Percentiles rank a stretch among this genome's conserved stretches.
These are phyloP conservation scores for Catagonus wagneri DNA, from an alignment of 2,113 vertebrate species.

Conservation along the genomic window DNA sequence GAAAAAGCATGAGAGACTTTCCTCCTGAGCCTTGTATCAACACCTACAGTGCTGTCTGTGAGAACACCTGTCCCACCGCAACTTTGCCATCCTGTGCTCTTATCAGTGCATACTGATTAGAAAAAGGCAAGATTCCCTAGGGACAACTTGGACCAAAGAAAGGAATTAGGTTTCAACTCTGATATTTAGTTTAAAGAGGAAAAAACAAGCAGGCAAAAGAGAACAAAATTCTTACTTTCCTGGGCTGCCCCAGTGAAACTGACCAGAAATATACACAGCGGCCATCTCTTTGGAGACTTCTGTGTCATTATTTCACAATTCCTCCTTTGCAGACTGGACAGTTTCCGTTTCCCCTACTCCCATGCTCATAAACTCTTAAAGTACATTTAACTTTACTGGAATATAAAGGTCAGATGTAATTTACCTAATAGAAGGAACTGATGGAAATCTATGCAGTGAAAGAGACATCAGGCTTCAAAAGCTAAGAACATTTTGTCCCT, in stretches of 20 bases:
- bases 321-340: neutral
- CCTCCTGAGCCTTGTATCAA: rapidly evolving
- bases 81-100: neutral
- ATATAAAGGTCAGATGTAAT: constrained; percentile 74
- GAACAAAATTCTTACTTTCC: neutral
- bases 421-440: constrained; percentile 34
- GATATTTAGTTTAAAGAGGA: constrained; percentile 8
- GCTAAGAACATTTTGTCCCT: neutral
- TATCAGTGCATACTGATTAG: neutral
- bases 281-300: neutral
- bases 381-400: constrained; percentile 54
- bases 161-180: neutral
- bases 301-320: neutral
- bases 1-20: neutral
- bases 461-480: constrained; percentile 48
- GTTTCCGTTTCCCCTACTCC: neutral
- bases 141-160: neutral
- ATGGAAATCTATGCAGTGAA: constrained; percentile 56
- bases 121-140: neutral
- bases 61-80: neutral
- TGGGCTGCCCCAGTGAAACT: neutral
- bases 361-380: constrained; percentile 36
- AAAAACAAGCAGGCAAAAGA: neutral
- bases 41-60: rapidly evolving
- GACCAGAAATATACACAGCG: neutral